A percentile compares a stretch with the other conserved stretches of the same genome.
phyloP scores from a whole-genome alignment of 2,113 vertebrate genomes.

The Macrotus californicus region DNA sequence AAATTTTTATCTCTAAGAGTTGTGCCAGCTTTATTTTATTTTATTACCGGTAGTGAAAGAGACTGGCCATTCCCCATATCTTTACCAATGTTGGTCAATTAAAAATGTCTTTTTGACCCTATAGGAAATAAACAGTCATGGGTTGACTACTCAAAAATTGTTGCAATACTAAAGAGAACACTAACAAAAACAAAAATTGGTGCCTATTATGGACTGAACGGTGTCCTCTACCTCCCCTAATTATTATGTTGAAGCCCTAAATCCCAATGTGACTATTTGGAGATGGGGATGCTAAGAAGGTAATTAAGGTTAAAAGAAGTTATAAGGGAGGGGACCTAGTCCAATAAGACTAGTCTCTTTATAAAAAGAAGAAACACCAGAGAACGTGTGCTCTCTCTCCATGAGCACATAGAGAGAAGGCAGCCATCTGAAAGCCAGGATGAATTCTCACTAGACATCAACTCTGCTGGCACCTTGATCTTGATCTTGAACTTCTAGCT shows the following conservation, averaged over 20 bases:
- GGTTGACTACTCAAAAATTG: not conserved
- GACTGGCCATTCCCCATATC: not conserved
- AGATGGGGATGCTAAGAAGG: not conserved
- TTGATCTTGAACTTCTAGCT: not conserved
- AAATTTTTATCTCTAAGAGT: not conserved
- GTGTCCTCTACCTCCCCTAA: not conserved
- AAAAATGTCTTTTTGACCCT: not conserved
- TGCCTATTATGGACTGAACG: not conserved
- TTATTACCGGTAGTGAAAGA: not conserved
- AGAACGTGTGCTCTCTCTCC: not conserved
- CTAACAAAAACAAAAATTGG: not conserved
- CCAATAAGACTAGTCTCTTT: not conserved
- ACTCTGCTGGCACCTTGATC: not conserved
- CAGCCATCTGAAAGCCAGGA: not conserved
- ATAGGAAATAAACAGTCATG: not conserved
- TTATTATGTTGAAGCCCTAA: not conserved
- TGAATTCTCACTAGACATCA: not conserved
- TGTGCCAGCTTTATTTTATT: not conserved
- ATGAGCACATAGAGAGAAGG: not conserved
- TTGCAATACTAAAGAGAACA: not conserved
- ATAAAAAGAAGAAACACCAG: not conserved
- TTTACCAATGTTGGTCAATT: not conserved
- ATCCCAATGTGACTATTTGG: not conserved
- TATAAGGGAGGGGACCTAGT: not conserved
- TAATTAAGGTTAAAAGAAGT: not conserved